Base-by-base conservation (phyloP, 1,140 invertebrate genomes). In the Drosophila dunni region DNA sequence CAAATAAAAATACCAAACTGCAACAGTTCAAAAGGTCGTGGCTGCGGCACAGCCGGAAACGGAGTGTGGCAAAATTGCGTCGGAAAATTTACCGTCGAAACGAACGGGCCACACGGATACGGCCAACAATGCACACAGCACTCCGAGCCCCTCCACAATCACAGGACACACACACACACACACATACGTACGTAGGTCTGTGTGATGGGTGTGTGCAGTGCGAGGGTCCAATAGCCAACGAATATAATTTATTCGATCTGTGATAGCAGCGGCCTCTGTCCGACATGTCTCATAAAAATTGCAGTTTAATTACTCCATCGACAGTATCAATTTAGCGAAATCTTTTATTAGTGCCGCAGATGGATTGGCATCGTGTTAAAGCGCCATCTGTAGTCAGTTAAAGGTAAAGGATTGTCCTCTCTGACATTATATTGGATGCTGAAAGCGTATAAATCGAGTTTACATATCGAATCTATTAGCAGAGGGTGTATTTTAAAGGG, bases 221-320 rank as follows among this genome's bases (percentile, higher is more conserved):
- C 40, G 68, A 51, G 53, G 56, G 29, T 51, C 44, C 58, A 56
- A 78, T 70, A 63, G 70, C 70, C 61, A 36, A 64, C 62, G 74
- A 80, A 89, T 82, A 82, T 90, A 91, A 91, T 91, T 91, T 91
- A 91, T 91, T 91, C 90, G 83, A 90, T 91, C 90, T 90, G 63
- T 79, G 90, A 91, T 91, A 91, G 81, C 84, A 51, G 42, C 66
- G 70, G 82, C 75, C 86, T 90, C 90, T 88, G 90, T 91, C 90
- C 90, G 75, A 80, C 81, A 91, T 91, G 90, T 88, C 90, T 91
- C 90, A 91, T 91, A 91, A 91, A 91, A 91, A 91, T 91, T 91
- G 90, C 90, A 90, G 68, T 91, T 91, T 91, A 91, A 91, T 91
- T 91, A 91, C 90, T 91, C 85, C 85, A 91, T 91, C 90, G 90